A percentile compares a stretch with the other conserved stretches of the same genome.
phyloP scores from a whole-genome alignment of 2,797 vertebrate species.

The Xerus rutilus region DNA sequence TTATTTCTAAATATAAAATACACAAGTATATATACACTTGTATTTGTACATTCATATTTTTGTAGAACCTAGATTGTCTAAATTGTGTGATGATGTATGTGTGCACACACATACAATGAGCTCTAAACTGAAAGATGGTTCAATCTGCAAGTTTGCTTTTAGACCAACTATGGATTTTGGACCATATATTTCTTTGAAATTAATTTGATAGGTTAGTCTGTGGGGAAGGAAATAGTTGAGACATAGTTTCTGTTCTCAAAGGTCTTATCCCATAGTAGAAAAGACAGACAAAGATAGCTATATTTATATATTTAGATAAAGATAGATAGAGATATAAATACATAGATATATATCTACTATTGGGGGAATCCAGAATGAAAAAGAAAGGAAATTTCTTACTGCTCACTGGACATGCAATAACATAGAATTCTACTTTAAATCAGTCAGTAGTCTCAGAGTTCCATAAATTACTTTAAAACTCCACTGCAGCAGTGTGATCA shows the following conservation, averaged over 20 bases:
- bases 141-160: background rate
- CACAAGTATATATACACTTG: background rate
- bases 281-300: background rate
- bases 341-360: too few species aligned
- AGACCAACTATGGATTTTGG: background rate
- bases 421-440: background rate
- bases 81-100: background rate
- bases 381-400: background rate
- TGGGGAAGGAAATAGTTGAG: background rate
- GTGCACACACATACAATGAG: background rate
- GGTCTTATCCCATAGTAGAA: background rate
- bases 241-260: background rate
- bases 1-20: slow-evolving; percentile 30
- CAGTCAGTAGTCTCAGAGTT: background rate
- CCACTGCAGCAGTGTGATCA: background rate
- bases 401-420: background rate
- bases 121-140: background rate
- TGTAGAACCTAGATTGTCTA: background rate
- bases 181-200: background rate
- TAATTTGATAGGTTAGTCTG: background rate
- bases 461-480: background rate
- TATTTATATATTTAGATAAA: too few species aligned
- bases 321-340: too few species aligned
- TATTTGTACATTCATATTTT: background rate
- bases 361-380: background rate